Evolutionary conservation across 2,113 vertebrate genomes (phyloP).

Genomic region (Takifugu bimaculatus): DNA sequence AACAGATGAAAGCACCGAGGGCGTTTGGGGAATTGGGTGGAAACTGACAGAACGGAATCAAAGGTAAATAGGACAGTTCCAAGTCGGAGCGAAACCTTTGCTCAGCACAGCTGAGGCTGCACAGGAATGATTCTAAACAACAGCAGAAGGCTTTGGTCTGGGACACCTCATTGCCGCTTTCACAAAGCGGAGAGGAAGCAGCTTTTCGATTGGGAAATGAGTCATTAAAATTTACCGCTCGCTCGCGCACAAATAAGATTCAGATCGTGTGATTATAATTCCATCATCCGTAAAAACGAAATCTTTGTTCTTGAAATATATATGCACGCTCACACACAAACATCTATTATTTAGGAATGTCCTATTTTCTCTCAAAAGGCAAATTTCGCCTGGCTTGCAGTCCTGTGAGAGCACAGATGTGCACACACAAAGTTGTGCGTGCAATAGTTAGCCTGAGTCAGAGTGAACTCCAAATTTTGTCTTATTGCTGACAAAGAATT

Average conservation of each 20-base stretch:
- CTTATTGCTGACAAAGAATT: conserved; percentile 50
- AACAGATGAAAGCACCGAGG: conserved; percentile 28
- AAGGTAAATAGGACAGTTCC: conserved; percentile 45
- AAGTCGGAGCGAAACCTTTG: conserved; percentile 19
- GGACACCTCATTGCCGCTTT: conserved; percentile 17
- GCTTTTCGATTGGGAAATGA: conserved; percentile 15
- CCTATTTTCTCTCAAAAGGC: conserved; percentile 35
- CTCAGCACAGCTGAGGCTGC: conserved; percentile 13
- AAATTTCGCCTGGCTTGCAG: conserved; percentile 2
- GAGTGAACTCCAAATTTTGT: conserved; percentile 37
- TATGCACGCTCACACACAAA: neutral
- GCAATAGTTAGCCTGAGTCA: conserved; percentile 15
- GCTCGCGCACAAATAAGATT: conserved; percentile 22
- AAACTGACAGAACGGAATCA: conserved; percentile 15
- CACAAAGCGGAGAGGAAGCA: neutral
- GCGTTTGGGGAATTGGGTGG: conserved; percentile 12
- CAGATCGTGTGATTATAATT: conserved; percentile 42
- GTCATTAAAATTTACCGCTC: conserved; percentile 39
- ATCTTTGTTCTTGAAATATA: conserved; percentile 21
- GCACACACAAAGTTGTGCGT: conserved; percentile 19
- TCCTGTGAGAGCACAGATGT: neutral
- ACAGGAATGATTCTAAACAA: conserved; percentile 16
- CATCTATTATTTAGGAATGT: conserved; percentile 58
- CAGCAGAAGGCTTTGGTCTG: conserved; percentile 25
- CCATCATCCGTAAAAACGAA: conserved; percentile 32